Evolutionary conservation across 2,888 invertebrate species (phyloP), one percentile per base, ranked within the genome.

Genomic region (Ganaspis brasiliensis): DNA sequence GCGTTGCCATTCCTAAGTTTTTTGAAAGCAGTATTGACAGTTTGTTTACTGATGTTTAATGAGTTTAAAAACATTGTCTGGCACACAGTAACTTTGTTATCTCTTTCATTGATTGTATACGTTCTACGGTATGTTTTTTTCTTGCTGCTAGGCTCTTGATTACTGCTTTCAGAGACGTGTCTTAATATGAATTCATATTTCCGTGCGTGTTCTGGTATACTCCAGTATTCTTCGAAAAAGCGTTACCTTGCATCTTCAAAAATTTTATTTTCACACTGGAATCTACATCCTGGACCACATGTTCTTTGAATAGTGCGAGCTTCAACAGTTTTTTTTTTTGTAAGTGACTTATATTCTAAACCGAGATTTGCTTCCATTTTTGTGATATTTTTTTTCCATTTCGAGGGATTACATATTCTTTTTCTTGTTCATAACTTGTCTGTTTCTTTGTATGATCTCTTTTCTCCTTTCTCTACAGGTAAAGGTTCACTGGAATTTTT

Each of bases 21-120:
- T 35, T 67, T 72, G 0, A 45, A 4, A 4, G 26, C 74, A 14
- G 77, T 75, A 52, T 72, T 75, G 4, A 78, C 35, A 74, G 72
- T 74, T 12, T 45, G 45, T 40, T 78, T n/a, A n/a, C n/a, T n/a
- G n/a, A n/a, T n/a, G n/a, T n/a, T n/a, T n/a, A n/a, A n/a, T n/a
- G n/a, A n/a, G n/a, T n/a, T n/a, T n/a, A n/a, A n/a, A n/a, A n/a
- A n/a, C n/a, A n/a, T n/a, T n/a, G n/a, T n/a, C n/a, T n/a, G n/a
- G n/a, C n/a, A n/a, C n/a, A n/a, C n/a, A n/a, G n/a, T n/a, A n/a
- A n/a, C n/a, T n/a, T n/a, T n/a, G n/a, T n/a, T n/a, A n/a, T n/a
- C n/a, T n/a, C n/a, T n/a, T n/a, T n/a, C n/a, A n/a, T n/a, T n/a
- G n/a, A n/a, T n/a, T n/a, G n/a, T n/a, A n/a, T n/a, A n/a, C n/a